Conservation (phyloP, 1,140 invertebrate species). For the Neodiprion virginianus region DNA sequence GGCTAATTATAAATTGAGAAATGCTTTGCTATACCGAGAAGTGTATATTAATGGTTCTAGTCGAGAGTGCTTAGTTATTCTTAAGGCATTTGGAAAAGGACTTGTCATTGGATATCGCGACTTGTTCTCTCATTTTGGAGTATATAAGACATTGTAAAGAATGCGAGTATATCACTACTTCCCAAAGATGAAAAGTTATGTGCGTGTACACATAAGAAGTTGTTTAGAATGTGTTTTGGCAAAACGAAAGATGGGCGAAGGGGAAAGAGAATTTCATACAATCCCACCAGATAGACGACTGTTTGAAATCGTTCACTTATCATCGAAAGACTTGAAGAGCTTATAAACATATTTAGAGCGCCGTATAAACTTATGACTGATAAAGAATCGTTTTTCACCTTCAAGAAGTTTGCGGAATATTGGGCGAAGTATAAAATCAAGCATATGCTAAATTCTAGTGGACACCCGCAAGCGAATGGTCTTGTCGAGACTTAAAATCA, state of each 20-base stretch:
- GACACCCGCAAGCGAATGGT: constrained; percentile 42
- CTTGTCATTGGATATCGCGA: constrained; percentile 26
- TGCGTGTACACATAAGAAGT: background rate
- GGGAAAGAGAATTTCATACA: constrained; percentile 13
- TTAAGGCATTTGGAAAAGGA: constrained; percentile 24
- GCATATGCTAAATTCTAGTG: constrained; percentile 38
- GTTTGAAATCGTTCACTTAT: constrained; percentile 22
- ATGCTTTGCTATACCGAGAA: constrained; percentile 14
- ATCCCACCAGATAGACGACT: too few species aligned
- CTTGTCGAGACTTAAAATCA: constrained; percentile 29
- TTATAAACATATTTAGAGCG: constrained; percentile 24
- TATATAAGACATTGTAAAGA: constrained; percentile 15
- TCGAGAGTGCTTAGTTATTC: constrained; percentile 21
- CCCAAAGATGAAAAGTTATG: too few species aligned
- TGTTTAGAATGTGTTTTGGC: constrained; percentile 25
- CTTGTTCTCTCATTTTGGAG: constrained; percentile 23
- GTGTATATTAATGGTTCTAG: background rate
- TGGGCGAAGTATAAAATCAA: constrained; percentile 36
- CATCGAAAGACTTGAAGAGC: constrained; percentile 24
- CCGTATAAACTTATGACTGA: constrained; percentile 40
- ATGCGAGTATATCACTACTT: constrained; percentile 16
- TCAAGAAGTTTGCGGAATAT: constrained; percentile 36
- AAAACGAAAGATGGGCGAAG: constrained; percentile 11
- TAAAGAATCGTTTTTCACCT: constrained; percentile 41
- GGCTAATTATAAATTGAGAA: constrained; percentile 1